These are phyloP conservation scores for Pseudococcus jackbeardsleyi DNA, from an alignment of 2,888 invertebrate genomes.

Conservation along the genomic window DNA sequence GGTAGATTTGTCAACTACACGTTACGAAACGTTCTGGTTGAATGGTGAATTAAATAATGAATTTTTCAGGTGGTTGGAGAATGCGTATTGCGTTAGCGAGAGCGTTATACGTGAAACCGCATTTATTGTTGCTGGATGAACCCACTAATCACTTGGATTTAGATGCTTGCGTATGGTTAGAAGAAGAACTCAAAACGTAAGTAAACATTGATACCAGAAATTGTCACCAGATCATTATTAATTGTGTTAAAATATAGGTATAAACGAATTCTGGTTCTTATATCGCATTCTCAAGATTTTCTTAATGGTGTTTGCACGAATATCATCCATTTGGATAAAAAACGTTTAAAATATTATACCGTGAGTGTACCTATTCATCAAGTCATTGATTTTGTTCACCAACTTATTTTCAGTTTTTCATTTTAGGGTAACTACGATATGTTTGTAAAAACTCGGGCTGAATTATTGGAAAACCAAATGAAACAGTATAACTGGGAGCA, in stretches of 20 bases:
- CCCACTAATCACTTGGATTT: conserved; percentile 99
- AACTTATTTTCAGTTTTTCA: conserved; percentile 34
- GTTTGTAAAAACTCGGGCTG: conserved; percentile 92
- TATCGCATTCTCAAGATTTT: conserved; percentile 99
- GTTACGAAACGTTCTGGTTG: background rate
- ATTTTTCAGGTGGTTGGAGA: conserved; percentile 89
- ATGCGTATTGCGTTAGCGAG: conserved; percentile 98
- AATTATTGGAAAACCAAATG: conserved; percentile 97
- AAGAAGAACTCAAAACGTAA: conserved; percentile 93
- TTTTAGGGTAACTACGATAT: conserved; percentile 93
- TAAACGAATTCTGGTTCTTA: conserved; percentile 95
- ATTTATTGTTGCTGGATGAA: conserved; percentile 96
- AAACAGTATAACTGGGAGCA: conserved; percentile 99
- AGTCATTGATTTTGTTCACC: background rate
- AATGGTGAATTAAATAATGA: conserved; percentile 6
- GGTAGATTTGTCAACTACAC: conserved; percentile 71
- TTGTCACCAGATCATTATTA: background rate
- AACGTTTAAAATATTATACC: conserved; percentile 93
- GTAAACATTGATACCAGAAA: conserved; percentile 67
- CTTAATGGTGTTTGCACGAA: conserved; percentile 97
- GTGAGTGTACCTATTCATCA: conserved; percentile 71
- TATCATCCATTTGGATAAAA: conserved; percentile 95
- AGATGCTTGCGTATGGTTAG: conserved; percentile 99
- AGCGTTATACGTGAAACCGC: conserved; percentile 97
- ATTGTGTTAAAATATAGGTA: conserved; percentile 74